These are phyloP conservation scores for Cetonia aurata DNA, from an alignment of 2,888 invertebrate genomes.

Conservation along the genomic window DNA sequence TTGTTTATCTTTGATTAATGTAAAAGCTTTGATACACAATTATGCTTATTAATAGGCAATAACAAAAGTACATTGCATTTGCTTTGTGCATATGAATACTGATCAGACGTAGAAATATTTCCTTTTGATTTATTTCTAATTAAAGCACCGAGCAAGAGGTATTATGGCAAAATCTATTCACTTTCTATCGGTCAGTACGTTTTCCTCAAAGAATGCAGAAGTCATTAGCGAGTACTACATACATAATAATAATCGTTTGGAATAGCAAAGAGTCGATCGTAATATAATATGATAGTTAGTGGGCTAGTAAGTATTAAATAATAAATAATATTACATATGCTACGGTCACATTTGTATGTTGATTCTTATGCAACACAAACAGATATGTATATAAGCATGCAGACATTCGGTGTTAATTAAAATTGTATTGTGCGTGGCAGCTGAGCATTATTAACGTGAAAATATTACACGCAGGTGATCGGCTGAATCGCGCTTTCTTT, in stretches of 20 bases:
- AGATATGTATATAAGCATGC: background rate
- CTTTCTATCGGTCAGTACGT: background rate
- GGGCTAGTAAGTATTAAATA: background rate
- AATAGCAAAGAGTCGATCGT: conserved; percentile 9
- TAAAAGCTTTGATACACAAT: no score
- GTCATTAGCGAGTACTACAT: background rate
- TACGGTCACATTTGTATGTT: conserved; percentile 14
- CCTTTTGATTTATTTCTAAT: no score
- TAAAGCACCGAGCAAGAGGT: no score
- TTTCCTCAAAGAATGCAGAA: conserved; percentile 15
- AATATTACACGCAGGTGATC: conserved; percentile 33
- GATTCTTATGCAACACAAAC: background rate
- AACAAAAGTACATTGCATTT: no score
- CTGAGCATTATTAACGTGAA: conserved; percentile 26
- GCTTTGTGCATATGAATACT: no score
- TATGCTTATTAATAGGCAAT: no score
- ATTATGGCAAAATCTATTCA: no score
- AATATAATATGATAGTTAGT: conserved; percentile 15
- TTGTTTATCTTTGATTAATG: no score
- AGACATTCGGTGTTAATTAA: conserved; percentile 26
- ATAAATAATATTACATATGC: conserved; percentile 20
- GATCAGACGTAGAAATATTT: no score
- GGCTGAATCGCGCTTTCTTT: conserved; percentile 19
- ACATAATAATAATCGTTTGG: conserved; percentile 8
- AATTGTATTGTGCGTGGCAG: conserved; percentile 32